Evolutionary conservation across 2,113 vertebrate species (phyloP), one percentile per base, ranked within the genome.

Genomic region (Bambusicola thoracicus): DNA sequence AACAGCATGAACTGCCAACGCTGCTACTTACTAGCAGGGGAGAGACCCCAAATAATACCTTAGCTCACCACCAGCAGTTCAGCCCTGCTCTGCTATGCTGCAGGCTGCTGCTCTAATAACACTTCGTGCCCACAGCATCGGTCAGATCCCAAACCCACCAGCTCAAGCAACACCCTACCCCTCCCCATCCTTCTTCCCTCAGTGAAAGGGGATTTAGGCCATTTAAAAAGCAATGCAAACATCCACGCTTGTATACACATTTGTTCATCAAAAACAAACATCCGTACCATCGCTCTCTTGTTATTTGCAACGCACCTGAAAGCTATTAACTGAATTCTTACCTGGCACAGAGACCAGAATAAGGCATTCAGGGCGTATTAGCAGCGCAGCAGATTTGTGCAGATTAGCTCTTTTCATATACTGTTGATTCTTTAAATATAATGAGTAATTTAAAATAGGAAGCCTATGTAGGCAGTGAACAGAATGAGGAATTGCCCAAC

Each of bases 401-500:
- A 58, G 63, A 51, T 86, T 81, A 20, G 8, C 78, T 85, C 48
- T 62, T 22, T 53, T 80, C 86, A 74, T 49, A 44, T 27, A 24
- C 38, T 63, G 29, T 32, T 79, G 69, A 72, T 44, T 41, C 48
- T 49, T 79, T 76, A 89, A 81, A 80, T 29, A 34, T 19, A 44
- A 51, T 4, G 6, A 81, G 8, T 36, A 84, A 59, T 55, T 73
- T 88, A 79, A 82, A 56, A 36, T 29, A 79, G 73, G 58, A 81
- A 91, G 86, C 46, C n/a, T 62, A 17, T 13, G 32, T 11, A 24
- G 18, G 25, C 18, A 46, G 16, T 24, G 49, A 6, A 83, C 84
- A 94, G 69, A 67, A 67, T 55, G 27, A 87, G 32, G 84, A 77
- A 86, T 89, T 93, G 81, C 93, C 69, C 56, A 93, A 40, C 55